Percentiles rank a stretch among this genome's conserved stretches.
Conservation (phyloP, 2,797 vertebrate species). For the Cichlasoma orientale region DNA sequence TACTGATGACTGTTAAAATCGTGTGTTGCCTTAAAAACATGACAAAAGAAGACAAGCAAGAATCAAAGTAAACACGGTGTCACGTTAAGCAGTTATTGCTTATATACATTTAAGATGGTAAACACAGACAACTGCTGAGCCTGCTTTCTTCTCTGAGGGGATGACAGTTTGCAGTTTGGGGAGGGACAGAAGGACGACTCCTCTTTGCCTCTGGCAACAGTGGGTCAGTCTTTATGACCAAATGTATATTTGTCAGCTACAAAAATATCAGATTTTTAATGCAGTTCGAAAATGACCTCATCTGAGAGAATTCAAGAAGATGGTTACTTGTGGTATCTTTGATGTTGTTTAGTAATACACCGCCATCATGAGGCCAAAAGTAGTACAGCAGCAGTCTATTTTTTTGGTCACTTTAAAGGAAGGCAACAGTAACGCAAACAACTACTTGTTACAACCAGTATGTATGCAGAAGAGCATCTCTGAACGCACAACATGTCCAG, state of each 20-base stretch:
- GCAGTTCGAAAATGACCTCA: neutral
- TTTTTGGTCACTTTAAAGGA: neutral
- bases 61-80: slow-evolving; percentile 64
- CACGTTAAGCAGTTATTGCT: slow-evolving; percentile 24
- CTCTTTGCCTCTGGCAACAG: neutral
- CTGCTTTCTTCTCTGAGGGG: slow-evolving; percentile 55
- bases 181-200: slow-evolving; percentile 13
- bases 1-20: neutral
- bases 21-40: slow-evolving; percentile 12
- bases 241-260: neutral
- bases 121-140: slow-evolving; percentile 45
- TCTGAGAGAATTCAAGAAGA: neutral
- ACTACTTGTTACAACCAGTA: neutral
- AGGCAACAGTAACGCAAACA: neutral
- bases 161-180: slow-evolving; percentile 45
- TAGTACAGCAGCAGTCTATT: neutral
- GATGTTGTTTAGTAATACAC: neutral
- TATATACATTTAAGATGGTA: slow-evolving; percentile 37
- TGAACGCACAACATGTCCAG: neutral
- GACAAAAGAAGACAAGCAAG: slow-evolving; percentile 64
- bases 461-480: neutral
- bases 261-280: neutral
- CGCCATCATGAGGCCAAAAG: neutral
- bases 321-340: neutral
- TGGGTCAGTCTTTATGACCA: neutral